Percentiles rank a stretch among this genome's conserved stretches.
These are phyloP conservation scores for Dioctria linearis DNA, from an alignment of 2,888 invertebrate genomes.

Conservation along the genomic window DNA sequence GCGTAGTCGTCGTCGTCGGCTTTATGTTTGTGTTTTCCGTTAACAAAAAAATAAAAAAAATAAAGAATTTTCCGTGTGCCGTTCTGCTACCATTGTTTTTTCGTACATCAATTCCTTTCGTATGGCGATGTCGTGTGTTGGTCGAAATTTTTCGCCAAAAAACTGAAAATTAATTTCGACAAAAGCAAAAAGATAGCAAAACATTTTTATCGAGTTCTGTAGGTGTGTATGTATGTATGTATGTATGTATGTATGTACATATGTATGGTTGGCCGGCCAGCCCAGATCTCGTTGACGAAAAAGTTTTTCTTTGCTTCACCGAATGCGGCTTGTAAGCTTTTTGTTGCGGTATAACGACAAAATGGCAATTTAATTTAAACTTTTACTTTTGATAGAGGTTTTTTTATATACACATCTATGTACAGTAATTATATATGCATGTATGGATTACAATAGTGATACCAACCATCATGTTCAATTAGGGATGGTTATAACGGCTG, in stretches of 20 bases:
- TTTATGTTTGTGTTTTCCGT: neutral
- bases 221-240: neutral
- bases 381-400: slow-evolving; percentile 9
- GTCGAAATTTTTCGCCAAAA: neutral
- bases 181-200: neutral
- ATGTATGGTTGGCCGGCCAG: too few species aligned
- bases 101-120: too few species aligned
- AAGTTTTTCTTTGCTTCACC: slow-evolving; percentile 10
- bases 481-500: neutral
- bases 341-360: slow-evolving; percentile 19
- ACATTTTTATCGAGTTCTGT: slow-evolving; percentile 13
- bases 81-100: neutral
- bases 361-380: slow-evolving; percentile 40
- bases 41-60: slow-evolving; percentile 12
- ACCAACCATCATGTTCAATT: slow-evolving; percentile 22
- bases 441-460: slow-evolving; percentile 6
- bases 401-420: neutral
- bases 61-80: neutral
- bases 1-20: neutral
- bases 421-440: too few species aligned
- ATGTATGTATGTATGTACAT: too few species aligned
- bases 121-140: too few species aligned
- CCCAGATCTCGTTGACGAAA: neutral
- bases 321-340: neutral
- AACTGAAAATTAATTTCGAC: slow-evolving; percentile 35